Percentiles rank a stretch among this genome's conserved stretches.
Evolutionary conservation across 2,797 vertebrate genomes (phyloP).

Genomic region (Botia kubotai): DNA sequence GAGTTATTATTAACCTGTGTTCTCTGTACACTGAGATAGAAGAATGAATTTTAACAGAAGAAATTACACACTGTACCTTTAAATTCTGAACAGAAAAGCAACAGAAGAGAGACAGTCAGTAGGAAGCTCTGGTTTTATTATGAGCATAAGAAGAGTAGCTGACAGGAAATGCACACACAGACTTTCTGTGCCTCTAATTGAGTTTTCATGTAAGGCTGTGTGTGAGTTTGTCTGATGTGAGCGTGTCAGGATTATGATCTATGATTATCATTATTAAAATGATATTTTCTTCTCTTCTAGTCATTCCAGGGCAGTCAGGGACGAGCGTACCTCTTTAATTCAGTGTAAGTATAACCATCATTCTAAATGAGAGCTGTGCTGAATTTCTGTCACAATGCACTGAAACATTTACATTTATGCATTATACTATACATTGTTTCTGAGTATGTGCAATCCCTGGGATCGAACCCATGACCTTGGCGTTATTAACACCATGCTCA

Average conservation of each 20-base stretch:
- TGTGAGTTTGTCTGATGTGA: neutral
- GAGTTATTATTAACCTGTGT: no score
- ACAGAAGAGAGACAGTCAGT: neutral
- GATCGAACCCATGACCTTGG: no score
- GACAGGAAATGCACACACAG: no score
- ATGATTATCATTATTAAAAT: conserved; percentile 1
- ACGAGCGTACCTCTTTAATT: conserved; percentile 98
- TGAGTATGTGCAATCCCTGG: no score
- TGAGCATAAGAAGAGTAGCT: conserved; percentile 2
- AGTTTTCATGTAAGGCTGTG: neutral
- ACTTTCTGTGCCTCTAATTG: neutral
- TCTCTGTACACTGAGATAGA: neutral
- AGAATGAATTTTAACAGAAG: neutral
- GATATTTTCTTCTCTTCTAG: conserved; percentile 74
- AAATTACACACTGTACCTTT: neutral
- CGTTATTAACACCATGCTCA: no score
- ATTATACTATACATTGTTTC: no score
- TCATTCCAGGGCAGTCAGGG: conserved; percentile 98
- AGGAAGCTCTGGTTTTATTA: conserved; percentile 39
- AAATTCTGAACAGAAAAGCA: neutral
- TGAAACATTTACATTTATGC: neutral
- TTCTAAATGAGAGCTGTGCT: neutral
- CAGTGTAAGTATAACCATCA: conserved; percentile 87
- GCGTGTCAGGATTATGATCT: neutral
- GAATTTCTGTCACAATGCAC: neutral